phyloP scores from a whole-genome alignment of 2,888 invertebrate genomes.

The Xestia sexstrigata region DNA sequence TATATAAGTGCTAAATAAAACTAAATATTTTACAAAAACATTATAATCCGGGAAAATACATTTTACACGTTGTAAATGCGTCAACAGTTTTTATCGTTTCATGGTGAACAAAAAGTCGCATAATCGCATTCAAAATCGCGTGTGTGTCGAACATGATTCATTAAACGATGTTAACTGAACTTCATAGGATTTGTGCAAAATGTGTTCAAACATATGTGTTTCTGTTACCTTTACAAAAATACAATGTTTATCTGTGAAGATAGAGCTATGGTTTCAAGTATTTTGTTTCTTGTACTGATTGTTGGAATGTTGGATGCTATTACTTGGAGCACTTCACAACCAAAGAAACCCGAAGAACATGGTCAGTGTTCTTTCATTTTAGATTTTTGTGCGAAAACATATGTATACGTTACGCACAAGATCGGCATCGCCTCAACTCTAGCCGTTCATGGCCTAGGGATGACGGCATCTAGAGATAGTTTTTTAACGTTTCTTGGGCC shows the following conservation, averaged over 20 bases:
- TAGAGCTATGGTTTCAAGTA: constrained; percentile 6
- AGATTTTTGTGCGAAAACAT: background rate
- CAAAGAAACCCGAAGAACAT: constrained; percentile 13
- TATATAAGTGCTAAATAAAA: constrained; percentile 25
- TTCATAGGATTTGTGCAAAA: constrained; percentile 13
- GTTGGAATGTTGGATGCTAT: constrained; percentile 15
- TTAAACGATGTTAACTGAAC: constrained; percentile 10
- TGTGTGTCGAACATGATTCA: constrained; percentile 9
- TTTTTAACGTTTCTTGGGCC: too few relatives aligned
- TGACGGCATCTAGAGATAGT: too few relatives aligned
- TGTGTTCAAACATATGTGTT: background rate
- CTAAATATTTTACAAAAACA: constrained; percentile 7
- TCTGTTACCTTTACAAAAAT: background rate
- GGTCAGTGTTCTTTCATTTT: constrained; percentile 25
- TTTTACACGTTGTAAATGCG: constrained; percentile 6
- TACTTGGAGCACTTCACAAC: constrained; percentile 25
- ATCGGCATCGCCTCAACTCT: background rate
- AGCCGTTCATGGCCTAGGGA: background rate
- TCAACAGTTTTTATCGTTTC: constrained; percentile 27
- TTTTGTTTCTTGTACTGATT: constrained; percentile 13
- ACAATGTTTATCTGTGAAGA: background rate
- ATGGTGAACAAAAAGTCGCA: constrained; percentile 3
- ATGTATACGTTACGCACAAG: background rate
- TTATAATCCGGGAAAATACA: constrained; percentile 14
- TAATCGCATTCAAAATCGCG: constrained; percentile 25